Percentiles rank a stretch among this genome's conserved stretches.
Evolutionary conservation across 2,797 vertebrate species (phyloP).

Genomic region (Arctocebus calabarensis): DNA sequence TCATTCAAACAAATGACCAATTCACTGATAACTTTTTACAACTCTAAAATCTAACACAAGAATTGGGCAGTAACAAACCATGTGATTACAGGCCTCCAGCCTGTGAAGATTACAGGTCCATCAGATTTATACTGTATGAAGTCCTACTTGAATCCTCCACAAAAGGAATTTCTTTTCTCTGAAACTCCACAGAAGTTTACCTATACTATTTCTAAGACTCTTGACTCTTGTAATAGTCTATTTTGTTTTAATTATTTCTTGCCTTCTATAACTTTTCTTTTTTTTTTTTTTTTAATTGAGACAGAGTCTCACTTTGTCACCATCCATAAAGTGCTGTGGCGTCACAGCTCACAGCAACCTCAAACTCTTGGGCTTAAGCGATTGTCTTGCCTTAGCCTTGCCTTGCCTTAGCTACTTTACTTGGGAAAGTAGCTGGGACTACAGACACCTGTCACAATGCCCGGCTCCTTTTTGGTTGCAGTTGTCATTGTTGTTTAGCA

Average conservation of each 20-base stretch:
- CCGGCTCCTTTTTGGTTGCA: no score
- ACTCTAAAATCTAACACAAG: neutral
- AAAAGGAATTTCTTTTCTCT: neutral
- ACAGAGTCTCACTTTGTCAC: no score
- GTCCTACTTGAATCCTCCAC: neutral
- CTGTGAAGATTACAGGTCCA: neutral
- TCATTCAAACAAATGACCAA: constrained; percentile 10
- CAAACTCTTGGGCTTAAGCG: no score
- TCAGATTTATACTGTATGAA: neutral
- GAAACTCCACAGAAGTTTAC: neutral
- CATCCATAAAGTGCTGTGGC: no score
- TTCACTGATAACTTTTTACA: neutral
- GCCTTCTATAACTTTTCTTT: neutral
- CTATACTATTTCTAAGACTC: constrained; percentile 29
- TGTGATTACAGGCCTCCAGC: neutral
- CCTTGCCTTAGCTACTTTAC: no score
- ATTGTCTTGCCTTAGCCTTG: no score
- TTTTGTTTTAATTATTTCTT: constrained; percentile 11
- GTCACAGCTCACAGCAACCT: no score
- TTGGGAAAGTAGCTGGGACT: no score
- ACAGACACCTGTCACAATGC: no score
- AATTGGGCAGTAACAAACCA: neutral
- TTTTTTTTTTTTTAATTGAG: no score
- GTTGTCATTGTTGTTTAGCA: no score
- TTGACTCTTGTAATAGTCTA: neutral